Evolutionary conservation across 1,140 invertebrate genomes (phyloP).

Genomic region (Sipha flava): DNA sequence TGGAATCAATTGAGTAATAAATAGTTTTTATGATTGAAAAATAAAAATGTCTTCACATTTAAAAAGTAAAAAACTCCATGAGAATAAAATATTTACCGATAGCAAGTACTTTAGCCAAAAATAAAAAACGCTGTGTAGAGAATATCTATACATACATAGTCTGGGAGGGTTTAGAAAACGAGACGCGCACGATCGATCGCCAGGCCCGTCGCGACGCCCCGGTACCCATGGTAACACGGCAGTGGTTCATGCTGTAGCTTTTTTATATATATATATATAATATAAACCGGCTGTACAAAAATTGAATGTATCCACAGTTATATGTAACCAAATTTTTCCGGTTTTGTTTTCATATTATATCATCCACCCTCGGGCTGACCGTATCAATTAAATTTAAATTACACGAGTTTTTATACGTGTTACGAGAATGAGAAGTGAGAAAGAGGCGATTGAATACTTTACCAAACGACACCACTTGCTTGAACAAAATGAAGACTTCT

Average conservation of each 20-base stretch:
- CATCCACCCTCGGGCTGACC: background rate
- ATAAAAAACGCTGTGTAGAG: background rate
- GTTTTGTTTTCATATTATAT: background rate
- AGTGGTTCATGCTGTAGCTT: background rate
- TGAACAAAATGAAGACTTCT: too few relatives aligned
- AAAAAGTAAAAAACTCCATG: background rate
- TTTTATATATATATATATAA: background rate
- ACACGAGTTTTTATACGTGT: too few relatives aligned
- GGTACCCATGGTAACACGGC: constrained; percentile 17
- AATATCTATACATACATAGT: background rate
- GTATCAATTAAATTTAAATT: background rate
- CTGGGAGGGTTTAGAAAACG: background rate
- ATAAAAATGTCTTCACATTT: too few relatives aligned
- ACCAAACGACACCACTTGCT: too few relatives aligned
- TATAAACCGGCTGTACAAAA: background rate
- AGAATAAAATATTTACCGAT: background rate
- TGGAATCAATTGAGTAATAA: background rate
- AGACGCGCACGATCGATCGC: constrained; percentile 9
- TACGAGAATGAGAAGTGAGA: background rate
- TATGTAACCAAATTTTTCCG: background rate
- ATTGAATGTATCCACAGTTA: constrained; percentile 3
- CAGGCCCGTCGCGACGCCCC: constrained; percentile 19
- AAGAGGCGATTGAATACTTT: too few relatives aligned
- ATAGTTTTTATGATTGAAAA: background rate
- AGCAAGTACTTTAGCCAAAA: background rate